Percentiles rank a stretch among this genome's conserved stretches.
phyloP scores from a whole-genome alignment of 2,888 invertebrate species.

The Drosophila suboccidentalis region DNA sequence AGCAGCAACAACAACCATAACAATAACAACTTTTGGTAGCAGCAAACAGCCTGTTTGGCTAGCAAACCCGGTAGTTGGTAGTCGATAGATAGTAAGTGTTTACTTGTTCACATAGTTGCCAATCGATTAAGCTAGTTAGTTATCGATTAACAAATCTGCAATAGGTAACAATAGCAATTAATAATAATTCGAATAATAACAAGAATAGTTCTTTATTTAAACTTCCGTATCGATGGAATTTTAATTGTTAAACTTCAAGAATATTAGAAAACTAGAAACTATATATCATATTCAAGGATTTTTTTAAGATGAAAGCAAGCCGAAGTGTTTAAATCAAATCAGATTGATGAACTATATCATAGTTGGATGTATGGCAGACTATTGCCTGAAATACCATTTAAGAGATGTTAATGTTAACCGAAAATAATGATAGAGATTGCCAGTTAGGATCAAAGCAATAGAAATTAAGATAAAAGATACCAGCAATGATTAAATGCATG shows the following conservation, averaged over 20 bases:
- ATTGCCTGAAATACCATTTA: background rate
- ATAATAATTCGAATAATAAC: background rate
- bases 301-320: background rate
- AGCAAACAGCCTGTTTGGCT: conserved; percentile 39
- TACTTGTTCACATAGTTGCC: background rate
- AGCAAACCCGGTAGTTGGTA: conserved; percentile 71
- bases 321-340: background rate
- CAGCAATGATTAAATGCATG: no score
- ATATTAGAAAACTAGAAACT: background rate
- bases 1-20: conserved; percentile 21
- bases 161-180: background rate
- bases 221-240: background rate
- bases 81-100: conserved; percentile 17
- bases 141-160: conserved; percentile 18
- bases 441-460: background rate
- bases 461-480: background rate
- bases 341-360: background rate
- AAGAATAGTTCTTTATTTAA: background rate
- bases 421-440: background rate
- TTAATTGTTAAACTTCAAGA: background rate
- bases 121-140: conserved; percentile 8
- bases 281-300: background rate
- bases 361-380: background rate
- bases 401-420: background rate
- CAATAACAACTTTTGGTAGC: conserved; percentile 52